These are phyloP conservation scores for Cynocephalus volans DNA, from an alignment of 2,113 vertebrate genomes.

Conservation along the genomic window DNA sequence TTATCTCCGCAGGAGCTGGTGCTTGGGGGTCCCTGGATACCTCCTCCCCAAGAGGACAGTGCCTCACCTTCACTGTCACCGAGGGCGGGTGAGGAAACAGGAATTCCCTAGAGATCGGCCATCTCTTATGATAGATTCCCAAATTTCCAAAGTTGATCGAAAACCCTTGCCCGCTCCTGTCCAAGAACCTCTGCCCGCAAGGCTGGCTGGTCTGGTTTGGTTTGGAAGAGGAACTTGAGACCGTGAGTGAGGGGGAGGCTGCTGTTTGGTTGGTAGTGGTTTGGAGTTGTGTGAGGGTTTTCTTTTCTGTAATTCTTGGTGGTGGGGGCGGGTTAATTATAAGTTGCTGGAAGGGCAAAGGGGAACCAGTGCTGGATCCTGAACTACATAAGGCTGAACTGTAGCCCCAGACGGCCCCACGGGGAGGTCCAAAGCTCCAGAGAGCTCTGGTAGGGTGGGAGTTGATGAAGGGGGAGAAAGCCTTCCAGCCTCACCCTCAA, in stretches of 20 bases:
- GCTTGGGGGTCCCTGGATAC: background rate
- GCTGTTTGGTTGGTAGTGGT: background rate
- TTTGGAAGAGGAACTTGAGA: slow-evolving; percentile 50
- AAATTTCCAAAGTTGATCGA: slow-evolving; percentile 34
- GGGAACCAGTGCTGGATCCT: slow-evolving; percentile 32
- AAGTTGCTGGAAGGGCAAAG: slow-evolving; percentile 34
- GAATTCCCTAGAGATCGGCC: background rate
- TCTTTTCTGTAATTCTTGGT: slow-evolving; percentile 5
- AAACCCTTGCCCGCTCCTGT: background rate
- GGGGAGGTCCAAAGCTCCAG: background rate
- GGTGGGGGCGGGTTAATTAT: background rate
- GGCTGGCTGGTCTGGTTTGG: background rate
- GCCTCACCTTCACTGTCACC: background rate
- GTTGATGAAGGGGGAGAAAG: background rate
- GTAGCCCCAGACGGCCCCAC: background rate
- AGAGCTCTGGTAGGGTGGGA: background rate
- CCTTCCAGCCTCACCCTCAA: background rate
- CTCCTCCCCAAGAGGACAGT: background rate
- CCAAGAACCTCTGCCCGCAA: background rate
- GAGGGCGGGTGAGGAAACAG: background rate
- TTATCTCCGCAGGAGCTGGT: background rate
- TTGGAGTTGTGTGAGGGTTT: background rate
- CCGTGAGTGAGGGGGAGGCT: background rate
- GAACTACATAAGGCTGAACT: background rate
- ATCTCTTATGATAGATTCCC: background rate